A percentile compares a stretch with the other conserved stretches of the same genome.
Conservation (phyloP, 2,888 invertebrate species). For the Pheosia gnoma region DNA sequence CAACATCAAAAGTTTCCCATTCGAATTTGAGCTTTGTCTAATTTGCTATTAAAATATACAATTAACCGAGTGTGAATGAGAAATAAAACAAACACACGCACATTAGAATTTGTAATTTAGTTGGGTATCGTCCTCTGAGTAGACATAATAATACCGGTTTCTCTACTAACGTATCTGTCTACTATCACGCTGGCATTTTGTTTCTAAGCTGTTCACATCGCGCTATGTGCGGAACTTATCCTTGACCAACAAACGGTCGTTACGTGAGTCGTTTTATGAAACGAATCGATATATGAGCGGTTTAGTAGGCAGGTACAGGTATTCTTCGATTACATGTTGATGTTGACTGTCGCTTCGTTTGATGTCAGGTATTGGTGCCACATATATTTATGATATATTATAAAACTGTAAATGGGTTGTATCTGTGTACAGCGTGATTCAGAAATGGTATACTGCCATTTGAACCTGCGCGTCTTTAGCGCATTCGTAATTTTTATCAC, state of each 20-base stretch:
- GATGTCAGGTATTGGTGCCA: constrained; percentile 6
- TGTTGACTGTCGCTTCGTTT: constrained; percentile 17
- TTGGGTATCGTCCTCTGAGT: neutral
- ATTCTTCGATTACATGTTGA: constrained; percentile 15
- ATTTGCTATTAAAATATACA: neutral
- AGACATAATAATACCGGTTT: constrained; percentile 1
- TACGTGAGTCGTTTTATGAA: constrained; percentile 27
- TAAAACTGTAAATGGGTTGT: no score
- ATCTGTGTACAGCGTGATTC: no score
- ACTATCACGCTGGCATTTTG: neutral
- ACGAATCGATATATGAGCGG: constrained; percentile 17
- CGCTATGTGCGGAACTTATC: constrained; percentile 11
- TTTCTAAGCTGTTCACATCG: constrained; percentile 4
- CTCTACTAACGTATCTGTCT: neutral
- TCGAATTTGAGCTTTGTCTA: neutral
- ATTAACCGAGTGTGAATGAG: neutral
- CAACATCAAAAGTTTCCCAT: neutral
- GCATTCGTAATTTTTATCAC: no score
- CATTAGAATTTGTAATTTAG: constrained; percentile 1
- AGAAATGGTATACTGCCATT: constrained; percentile 14
- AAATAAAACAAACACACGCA: neutral
- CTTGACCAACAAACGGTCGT: constrained; percentile 21
- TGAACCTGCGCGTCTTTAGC: no score
- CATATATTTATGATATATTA: no score
- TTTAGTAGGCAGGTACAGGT: constrained; percentile 9